Conservation (phyloP, 1,140 invertebrate species). For the Macrosteles quadrilineatus region DNA sequence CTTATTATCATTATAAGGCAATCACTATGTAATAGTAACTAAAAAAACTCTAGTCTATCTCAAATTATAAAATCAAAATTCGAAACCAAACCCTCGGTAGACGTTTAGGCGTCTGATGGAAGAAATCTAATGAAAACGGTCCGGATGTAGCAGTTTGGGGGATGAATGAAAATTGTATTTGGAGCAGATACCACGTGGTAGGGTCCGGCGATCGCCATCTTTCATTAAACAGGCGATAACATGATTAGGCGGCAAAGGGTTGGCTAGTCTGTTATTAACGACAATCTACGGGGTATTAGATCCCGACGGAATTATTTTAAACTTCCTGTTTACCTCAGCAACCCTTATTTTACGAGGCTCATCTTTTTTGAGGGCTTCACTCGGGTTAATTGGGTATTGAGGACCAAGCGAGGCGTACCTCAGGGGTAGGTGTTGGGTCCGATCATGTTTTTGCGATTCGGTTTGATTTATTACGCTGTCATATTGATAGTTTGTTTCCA, state of each 20-base stretch:
- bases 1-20: too few relatives aligned
- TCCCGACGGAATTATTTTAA: conserved; percentile 18
- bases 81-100: too few relatives aligned
- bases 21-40: too few relatives aligned
- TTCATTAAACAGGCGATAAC: conserved; percentile 18
- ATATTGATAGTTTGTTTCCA: too few relatives aligned
- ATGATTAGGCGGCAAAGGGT: conserved; percentile 10
- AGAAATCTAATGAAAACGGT: not conserved
- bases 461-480: too few relatives aligned
- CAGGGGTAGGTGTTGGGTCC: too few relatives aligned
- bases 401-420: too few relatives aligned
- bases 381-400: conserved; percentile 9
- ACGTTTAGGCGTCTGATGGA: too few relatives aligned
- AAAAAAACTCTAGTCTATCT: too few relatives aligned
- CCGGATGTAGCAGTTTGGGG: not conserved
- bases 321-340: conserved; percentile 26
- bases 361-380: conserved; percentile 5
- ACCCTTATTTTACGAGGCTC: conserved; percentile 16
- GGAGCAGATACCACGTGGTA: conserved; percentile 1
- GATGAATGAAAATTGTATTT: conserved; percentile 26
- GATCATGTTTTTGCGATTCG: too few relatives aligned
- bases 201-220: conserved; percentile 16
- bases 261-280: conserved; percentile 13
- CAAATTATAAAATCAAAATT: too few relatives aligned
- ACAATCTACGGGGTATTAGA: conserved; percentile 15